These are phyloP conservation scores for Ricordea florida DNA, from an alignment of 92 coral and sea anemone genomes.

Conservation along the genomic window DNA sequence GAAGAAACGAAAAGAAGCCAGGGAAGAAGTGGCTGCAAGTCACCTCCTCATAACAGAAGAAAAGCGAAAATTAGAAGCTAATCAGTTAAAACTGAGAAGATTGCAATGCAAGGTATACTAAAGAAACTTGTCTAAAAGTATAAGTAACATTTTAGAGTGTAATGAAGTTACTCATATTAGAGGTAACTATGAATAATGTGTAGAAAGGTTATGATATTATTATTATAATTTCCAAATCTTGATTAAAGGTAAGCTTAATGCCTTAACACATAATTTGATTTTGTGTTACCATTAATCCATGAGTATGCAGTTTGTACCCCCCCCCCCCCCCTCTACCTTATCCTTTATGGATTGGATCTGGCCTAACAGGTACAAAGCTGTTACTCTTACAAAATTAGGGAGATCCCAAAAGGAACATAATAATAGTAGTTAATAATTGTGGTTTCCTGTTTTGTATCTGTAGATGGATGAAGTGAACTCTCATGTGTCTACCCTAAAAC, in stretches of 20 bases:
- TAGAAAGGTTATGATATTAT: neutral
- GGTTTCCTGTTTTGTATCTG: constrained; percentile 1
- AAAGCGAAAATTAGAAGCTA: constrained; percentile 14
- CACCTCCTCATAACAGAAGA: neutral
- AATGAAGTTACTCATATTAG: constrained; percentile 4
- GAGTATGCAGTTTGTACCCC: too few species aligned
- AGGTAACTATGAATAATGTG: neutral
- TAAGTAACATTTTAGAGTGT: neutral
- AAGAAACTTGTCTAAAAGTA: constrained; percentile 1
- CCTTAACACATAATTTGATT: neutral
- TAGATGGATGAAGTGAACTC: constrained; percentile 16
- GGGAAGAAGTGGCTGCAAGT: constrained; percentile 22
- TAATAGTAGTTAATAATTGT: neutral
- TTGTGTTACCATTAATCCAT: neutral
- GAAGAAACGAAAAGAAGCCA: constrained; percentile 20
- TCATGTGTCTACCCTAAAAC: constrained; percentile 32
- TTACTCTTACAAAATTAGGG: neutral
- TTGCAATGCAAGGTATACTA: constrained; percentile 21
- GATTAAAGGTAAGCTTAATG: too few species aligned
- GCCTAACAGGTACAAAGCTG: neutral
- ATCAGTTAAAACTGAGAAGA: constrained; percentile 26
- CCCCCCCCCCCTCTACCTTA: neutral
- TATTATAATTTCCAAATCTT: neutral
- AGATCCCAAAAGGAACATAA: neutral
- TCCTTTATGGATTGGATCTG: neutral